Evolutionary conservation across 2,888 invertebrate genomes (phyloP).

Genomic region (Scotopteryx bipunctaria): DNA sequence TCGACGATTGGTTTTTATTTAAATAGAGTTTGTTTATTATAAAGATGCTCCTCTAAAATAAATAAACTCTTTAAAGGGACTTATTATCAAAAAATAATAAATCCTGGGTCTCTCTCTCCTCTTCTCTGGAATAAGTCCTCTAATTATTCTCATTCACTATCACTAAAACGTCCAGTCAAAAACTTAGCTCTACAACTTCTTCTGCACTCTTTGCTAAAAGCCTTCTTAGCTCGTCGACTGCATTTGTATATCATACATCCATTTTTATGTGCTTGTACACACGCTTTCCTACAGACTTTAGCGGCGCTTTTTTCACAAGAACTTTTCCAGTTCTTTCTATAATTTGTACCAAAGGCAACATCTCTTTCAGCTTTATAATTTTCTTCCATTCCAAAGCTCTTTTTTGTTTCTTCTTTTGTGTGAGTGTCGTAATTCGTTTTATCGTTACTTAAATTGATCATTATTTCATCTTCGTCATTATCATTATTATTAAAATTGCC

Average conservation of each 20-base stretch:
- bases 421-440: too few relatives aligned
- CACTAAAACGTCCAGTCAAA: not conserved
- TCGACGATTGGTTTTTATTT: too few relatives aligned
- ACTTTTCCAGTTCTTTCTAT: slow-evolving; percentile 26
- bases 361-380: not conserved
- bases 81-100: too few relatives aligned
- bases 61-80: too few relatives aligned
- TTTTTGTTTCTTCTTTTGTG: not conserved
- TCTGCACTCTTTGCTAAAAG: slow-evolving; percentile 14
- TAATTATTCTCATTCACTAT: slow-evolving; percentile 9
- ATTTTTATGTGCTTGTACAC: slow-evolving; percentile 9
- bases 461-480: not conserved
- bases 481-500: not conserved
- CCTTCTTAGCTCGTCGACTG: slow-evolving; percentile 9
- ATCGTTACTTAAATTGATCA: too few relatives aligned
- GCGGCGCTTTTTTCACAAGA: slow-evolving; percentile 30
- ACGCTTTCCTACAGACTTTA: slow-evolving; percentile 7
- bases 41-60: too few relatives aligned
- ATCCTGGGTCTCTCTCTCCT: too few relatives aligned
- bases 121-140: not conserved
- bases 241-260: slow-evolving; percentile 14
- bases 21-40: too few relatives aligned
- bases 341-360: not conserved
- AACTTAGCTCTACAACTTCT: slow-evolving; percentile 9
- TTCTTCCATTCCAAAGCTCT: not conserved